These are phyloP conservation scores for Andrena haemorrhoa DNA, from an alignment of 2,888 invertebrate genomes.

Conservation along the genomic window DNA sequence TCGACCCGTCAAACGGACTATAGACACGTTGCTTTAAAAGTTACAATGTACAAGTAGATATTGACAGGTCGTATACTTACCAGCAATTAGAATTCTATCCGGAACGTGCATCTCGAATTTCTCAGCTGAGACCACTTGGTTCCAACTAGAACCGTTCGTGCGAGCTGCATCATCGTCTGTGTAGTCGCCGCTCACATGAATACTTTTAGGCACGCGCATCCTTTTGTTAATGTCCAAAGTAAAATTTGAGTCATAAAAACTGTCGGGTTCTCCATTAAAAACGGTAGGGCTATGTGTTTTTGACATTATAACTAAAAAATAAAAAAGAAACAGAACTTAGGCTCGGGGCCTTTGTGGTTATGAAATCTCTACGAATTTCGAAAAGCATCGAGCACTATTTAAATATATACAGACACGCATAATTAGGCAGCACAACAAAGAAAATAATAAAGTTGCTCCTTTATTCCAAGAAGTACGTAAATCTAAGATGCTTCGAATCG, in stretches of 20 bases:
- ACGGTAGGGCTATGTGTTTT: slow-evolving; percentile 88
- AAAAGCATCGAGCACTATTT: not conserved
- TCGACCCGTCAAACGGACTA: no score
- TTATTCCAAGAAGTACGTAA: not conserved
- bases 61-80: slow-evolving; percentile 87
- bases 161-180: slow-evolving; percentile 88
- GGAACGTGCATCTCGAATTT: slow-evolving; percentile 97
- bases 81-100: slow-evolving; percentile 95
- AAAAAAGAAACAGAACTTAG: slow-evolving; percentile 33
- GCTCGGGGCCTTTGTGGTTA: not conserved
- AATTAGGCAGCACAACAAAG: not conserved
- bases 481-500: not conserved
- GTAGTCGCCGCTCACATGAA: slow-evolving; percentile 90
- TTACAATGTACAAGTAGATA: not conserved
- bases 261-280: slow-evolving; percentile 87
- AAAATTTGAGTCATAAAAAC: slow-evolving; percentile 89
- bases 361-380: not conserved
- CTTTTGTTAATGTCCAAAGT: slow-evolving; percentile 92
- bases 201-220: slow-evolving; percentile 93
- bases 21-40: no score
- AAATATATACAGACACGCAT: not conserved
- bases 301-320: slow-evolving; percentile 85
- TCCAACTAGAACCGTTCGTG: slow-evolving; percentile 87
- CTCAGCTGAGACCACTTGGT: slow-evolving; percentile 86
- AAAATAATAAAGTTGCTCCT: not conserved